phyloP scores from a whole-genome alignment of 2,888 invertebrate genomes.

The Koerneria pararmatus region DNA sequence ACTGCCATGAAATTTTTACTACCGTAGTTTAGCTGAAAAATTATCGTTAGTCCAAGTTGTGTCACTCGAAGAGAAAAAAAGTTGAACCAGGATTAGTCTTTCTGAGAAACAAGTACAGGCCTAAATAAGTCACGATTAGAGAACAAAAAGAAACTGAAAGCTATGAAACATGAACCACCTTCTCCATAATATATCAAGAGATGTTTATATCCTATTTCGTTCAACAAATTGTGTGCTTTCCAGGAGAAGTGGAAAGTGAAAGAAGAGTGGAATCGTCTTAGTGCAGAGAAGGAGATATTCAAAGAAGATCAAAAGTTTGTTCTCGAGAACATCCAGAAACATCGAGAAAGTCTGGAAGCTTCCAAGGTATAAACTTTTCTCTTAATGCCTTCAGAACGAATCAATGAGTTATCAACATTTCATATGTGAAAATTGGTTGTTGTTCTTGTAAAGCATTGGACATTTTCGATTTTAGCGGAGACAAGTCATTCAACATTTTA shows the following conservation, averaged over 20 bases:
- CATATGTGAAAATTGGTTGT: not conserved
- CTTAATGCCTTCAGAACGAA: not conserved
- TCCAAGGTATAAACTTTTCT: slow-evolving; percentile 18
- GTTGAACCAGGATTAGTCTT: too few relatives aligned
- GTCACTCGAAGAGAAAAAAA: not conserved
- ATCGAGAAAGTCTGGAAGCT: slow-evolving; percentile 25
- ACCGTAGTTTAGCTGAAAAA: too few relatives aligned
- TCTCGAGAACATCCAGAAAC: slow-evolving; percentile 29
- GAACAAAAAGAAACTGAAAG: too few relatives aligned
- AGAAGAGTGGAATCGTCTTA: slow-evolving; percentile 37
- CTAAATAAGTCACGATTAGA: too few relatives aligned
- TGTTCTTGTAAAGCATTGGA: not conserved
- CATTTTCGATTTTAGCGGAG: not conserved
- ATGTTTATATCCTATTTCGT: too few relatives aligned
- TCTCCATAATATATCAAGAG: too few relatives aligned
- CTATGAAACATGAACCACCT: too few relatives aligned
- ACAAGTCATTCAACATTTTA: not conserved
- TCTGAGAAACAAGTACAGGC: too few relatives aligned
- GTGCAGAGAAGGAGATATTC: slow-evolving; percentile 35
- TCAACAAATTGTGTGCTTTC: too few relatives aligned
- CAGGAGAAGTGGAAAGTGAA: slow-evolving; percentile 40
- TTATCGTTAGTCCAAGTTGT: too few relatives aligned
- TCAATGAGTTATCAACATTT: not conserved
- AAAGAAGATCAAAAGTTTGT: slow-evolving; percentile 40
- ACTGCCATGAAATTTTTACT: too few relatives aligned